Evolutionary conservation across 1,140 invertebrate species (phyloP), one percentile per base, ranked within the genome.

Genomic region (Lasioglossum albipes): DNA sequence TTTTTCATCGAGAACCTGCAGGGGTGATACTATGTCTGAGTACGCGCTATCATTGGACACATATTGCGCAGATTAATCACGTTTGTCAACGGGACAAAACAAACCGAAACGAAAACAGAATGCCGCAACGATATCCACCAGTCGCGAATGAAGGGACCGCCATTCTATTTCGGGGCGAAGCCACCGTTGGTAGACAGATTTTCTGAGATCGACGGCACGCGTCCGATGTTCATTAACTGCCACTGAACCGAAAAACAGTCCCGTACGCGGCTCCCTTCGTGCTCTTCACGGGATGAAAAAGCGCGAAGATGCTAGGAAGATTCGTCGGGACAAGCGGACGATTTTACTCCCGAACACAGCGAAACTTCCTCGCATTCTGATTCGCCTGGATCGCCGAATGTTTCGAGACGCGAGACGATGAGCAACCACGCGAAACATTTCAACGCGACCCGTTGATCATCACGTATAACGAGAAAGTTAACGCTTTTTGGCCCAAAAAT

Each of bases 161-260:
- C 7, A 66, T 45, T 74, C 77, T 79, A 79, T 79, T 79, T 74
- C 52, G 49, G 20, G 74, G 62, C 62, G 62, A 72, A 54, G 61
- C 77, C 71, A 65, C 69, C 45, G 76, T 66, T 73, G 76, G 76
- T 79, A 62, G 76, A 79, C 76, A 79, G 70, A 74, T 79, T 79
- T 79, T 74, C 52, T 72, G 16, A 52, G 61, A 78, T 71, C 75
- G 22, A 66, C n/a, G 75, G 79, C 79, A 81, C 75, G 79, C 79
- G 79, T 62, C 73, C 79, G 54, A 75, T 67, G 78, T 80, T 81
- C 80, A 82, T 82, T 81, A 81, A 78, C 68, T 61, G 27, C 62
- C 59, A 71, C 52, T 27, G 61, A 18, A 59, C 41, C 75, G 75
- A 61, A 16, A 31, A 68, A 54, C 49, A 27, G 27, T 80, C 54